Evolutionary conservation across 2,888 invertebrate species (phyloP).

Genomic region (Tinea semifulvella): DNA sequence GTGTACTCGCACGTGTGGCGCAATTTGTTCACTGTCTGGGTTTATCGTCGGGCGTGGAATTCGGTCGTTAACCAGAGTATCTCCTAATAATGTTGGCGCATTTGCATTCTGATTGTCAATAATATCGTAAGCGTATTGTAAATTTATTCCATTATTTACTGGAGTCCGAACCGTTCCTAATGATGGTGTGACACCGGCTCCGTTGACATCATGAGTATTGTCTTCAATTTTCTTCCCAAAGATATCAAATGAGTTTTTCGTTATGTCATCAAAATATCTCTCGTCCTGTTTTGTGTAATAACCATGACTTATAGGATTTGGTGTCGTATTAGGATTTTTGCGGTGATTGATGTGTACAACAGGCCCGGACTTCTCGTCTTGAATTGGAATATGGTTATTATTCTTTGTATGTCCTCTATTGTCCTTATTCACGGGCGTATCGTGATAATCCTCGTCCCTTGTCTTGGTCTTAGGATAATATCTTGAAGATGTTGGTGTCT

Average conservation of each 20-base stretch:
- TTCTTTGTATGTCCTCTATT: slow-evolving; percentile 32
- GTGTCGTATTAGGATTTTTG: slow-evolving; percentile 51
- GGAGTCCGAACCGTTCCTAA: slow-evolving; percentile 54
- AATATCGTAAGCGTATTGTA: slow-evolving; percentile 62
- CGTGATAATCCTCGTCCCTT: slow-evolving; percentile 58
- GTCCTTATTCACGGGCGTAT: slow-evolving; percentile 36
- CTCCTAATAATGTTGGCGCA: slow-evolving; percentile 67
- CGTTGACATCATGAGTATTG: slow-evolving; percentile 52
- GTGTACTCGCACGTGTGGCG: slow-evolving; percentile 33
- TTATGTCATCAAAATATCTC: slow-evolving; percentile 74
- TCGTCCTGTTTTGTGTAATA: slow-evolving; percentile 76
- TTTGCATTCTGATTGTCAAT: slow-evolving; percentile 41
- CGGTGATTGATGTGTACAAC: slow-evolving; percentile 34
- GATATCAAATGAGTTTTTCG: slow-evolving; percentile 77
- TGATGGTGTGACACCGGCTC: slow-evolving; percentile 55
- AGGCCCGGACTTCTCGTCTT: slow-evolving; percentile 41
- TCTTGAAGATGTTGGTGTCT: slow-evolving; percentile 57
- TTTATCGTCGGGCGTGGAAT: slow-evolving; percentile 73
- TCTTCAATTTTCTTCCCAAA: slow-evolving; percentile 74
- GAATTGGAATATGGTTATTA: slow-evolving; percentile 41
- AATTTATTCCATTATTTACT: slow-evolving; percentile 61
- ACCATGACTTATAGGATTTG: slow-evolving; percentile 66
- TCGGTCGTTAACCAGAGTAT: slow-evolving; percentile 76
- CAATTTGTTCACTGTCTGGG: slow-evolving; percentile 70
- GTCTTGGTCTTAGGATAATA: slow-evolving; percentile 58